Conservation (phyloP, 2,113 vertebrate species). For the Psilopsiagon aurifrons region DNA sequence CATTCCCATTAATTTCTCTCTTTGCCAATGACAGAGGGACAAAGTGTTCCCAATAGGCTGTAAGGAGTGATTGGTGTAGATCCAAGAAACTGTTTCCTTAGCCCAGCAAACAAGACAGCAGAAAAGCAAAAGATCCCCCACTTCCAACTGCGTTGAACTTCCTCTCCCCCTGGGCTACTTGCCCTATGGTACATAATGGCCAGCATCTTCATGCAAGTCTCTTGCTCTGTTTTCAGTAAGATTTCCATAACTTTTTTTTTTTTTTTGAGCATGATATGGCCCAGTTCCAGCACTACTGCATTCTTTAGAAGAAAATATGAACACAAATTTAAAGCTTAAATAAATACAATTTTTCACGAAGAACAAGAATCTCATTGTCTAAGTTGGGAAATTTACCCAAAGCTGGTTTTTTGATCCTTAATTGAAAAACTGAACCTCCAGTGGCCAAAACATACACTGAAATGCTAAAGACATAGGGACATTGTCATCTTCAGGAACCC, state of each 20-base stretch:
- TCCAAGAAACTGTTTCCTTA: neutral
- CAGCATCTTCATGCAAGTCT: neutral
- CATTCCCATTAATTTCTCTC: neutral
- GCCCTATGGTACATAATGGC: neutral
- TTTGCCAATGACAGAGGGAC: neutral
- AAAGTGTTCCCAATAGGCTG: neutral
- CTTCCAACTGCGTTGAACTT: neutral
- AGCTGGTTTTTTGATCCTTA: constrained; percentile 64
- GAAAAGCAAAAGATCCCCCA: neutral
- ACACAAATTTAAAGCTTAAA: constrained; percentile 55
- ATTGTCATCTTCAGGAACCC: constrained; percentile 65
- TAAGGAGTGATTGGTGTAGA: neutral
- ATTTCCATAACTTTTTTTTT: neutral
- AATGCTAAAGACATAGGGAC: constrained; percentile 71
- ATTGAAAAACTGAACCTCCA: constrained; percentile 75
- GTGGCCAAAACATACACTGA: constrained; percentile 77
- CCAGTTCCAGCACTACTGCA: neutral
- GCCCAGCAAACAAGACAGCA: neutral
- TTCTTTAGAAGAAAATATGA: constrained; percentile 49
- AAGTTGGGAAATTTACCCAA: constrained; percentile 65
- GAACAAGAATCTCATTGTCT: constrained; percentile 78
- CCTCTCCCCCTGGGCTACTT: neutral
- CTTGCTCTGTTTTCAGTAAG: constrained; percentile 18
- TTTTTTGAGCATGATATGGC: neutral
- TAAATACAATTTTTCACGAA: constrained; percentile 69